These are phyloP conservation scores for Cephus nigrinus DNA, from an alignment of 2,888 invertebrate genomes.

Conservation along the genomic window DNA sequence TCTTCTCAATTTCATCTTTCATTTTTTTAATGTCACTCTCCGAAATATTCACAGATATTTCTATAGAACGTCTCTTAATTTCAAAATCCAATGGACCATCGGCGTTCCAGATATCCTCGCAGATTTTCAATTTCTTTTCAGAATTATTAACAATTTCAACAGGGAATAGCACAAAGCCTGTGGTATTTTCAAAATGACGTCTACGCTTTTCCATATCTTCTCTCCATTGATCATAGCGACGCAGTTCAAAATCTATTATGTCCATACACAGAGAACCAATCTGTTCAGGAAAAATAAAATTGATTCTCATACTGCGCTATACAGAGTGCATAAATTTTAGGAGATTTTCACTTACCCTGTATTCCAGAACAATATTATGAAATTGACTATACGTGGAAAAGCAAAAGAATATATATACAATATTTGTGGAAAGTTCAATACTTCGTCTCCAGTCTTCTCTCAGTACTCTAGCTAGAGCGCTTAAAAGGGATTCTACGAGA, in stretches of 20 bases:
- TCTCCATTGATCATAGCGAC: conserved; percentile 93
- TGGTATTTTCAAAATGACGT: conserved; percentile 64
- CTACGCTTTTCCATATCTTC: conserved; percentile 75
- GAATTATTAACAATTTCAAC: conserved; percentile 46
- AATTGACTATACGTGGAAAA: conserved; percentile 96
- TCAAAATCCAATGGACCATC: conserved; percentile 60
- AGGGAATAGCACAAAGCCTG: conserved; percentile 57
- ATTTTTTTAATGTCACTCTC: conserved; percentile 63
- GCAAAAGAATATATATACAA: conserved; percentile 96
- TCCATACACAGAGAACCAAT: conserved; percentile 97
- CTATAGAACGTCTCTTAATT: conserved; percentile 51
- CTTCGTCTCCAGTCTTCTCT: conserved; percentile 98
- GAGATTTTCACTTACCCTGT: conserved; percentile 75
- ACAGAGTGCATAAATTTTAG: not conserved
- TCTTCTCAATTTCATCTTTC: conserved; percentile 82
- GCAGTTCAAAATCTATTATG: conserved; percentile 94
- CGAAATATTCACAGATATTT: conserved; percentile 40
- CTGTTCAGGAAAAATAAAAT: conserved; percentile 59
- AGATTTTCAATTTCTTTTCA: conserved; percentile 55
- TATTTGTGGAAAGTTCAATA: conserved; percentile 95
- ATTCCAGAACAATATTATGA: conserved; percentile 93
- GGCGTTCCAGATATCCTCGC: conserved; percentile 59
- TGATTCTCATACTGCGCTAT: not conserved
- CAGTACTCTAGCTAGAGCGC: conserved; percentile 93
- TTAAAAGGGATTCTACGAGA: conserved; percentile 87